Evolutionary conservation across 23 tunicate species (phyloP), one percentile per base, ranked within the genome.

Genomic region (Trididemnum nubilum): DNA sequence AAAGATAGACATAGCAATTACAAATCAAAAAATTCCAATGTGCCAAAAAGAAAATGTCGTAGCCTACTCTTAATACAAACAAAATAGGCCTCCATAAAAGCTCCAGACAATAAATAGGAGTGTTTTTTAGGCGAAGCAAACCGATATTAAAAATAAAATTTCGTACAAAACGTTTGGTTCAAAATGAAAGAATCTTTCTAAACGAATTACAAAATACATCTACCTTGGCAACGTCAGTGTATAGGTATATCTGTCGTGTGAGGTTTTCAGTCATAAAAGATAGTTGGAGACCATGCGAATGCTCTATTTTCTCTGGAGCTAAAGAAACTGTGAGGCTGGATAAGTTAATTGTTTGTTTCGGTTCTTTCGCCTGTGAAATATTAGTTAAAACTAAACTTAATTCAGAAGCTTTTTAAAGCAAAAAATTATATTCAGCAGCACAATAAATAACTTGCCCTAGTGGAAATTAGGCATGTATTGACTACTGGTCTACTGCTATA

Each of bases 201-300:
- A n/a, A n/a, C n/a, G n/a, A n/a, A n/a, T n/a, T n/a, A n/a, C n/a
- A n/a, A n/a, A n/a, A n/a, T n/a, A n/a, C n/a, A 4, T 23, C 29
- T 73, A 92, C 98, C 86, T 88, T 93, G 35, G 89, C 92, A 23
- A 87, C 84, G 31, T 93, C 93, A 9, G 98, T 84, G 38, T 93
- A 93, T 31, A 93, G 66, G 60, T 93, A 93, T 27, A 93, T 93
- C 36, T 93, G 98, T 34, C 98, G 44, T 1, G 89, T 88, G 32
- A 80, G 3, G 36, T 78, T 80, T 63, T 81, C 83, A 0, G 83
- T 79, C 72, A 58, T 72, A 44, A 93, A 93, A 0, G 93, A 81
- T 33, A 93, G 76, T 76, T 83, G 89, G 18, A 93, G 54, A 15
- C 98, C 98, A 64, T 93, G 82, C 3, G 92, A 76, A 81, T 87